Conservation (phyloP, 2,113 vertebrate species). For the Caloenas nicobarica region DNA sequence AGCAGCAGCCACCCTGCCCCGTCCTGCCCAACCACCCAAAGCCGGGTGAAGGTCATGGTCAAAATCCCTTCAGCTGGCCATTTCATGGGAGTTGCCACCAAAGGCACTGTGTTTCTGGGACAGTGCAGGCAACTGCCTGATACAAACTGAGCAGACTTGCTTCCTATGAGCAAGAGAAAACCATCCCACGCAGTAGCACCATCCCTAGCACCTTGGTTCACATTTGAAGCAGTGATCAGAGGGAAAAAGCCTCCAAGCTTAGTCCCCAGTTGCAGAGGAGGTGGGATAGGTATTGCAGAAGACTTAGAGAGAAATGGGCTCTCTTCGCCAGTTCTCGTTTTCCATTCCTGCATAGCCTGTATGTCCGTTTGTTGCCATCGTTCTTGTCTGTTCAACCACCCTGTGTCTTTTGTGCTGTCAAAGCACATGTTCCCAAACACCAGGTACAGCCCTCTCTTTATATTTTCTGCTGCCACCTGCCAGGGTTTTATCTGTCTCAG, state of each 20-base stretch:
- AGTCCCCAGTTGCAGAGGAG: background rate
- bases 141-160: background rate
- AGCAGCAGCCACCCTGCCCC: background rate
- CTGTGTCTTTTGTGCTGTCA: fast-evolving
- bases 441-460: background rate
- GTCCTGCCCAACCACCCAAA: background rate
- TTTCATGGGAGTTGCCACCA: background rate
- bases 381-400: background rate
- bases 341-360: background rate
- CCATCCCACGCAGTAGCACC: fast-evolving
- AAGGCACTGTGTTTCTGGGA: background rate
- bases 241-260: background rate
- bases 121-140: background rate
- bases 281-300: background rate
- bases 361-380: background rate
- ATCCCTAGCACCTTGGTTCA: background rate
- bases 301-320: background rate
- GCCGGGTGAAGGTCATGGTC: background rate
- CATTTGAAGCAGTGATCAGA: background rate
- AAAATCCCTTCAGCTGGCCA: background rate
- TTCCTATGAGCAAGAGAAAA: background rate
- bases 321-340: background rate
- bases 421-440: background rate
- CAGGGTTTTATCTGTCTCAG: background rate
- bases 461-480: background rate